These are phyloP conservation scores for Raillietiella orientalis DNA, from an alignment of 2,888 invertebrate genomes.

Conservation along the genomic window DNA sequence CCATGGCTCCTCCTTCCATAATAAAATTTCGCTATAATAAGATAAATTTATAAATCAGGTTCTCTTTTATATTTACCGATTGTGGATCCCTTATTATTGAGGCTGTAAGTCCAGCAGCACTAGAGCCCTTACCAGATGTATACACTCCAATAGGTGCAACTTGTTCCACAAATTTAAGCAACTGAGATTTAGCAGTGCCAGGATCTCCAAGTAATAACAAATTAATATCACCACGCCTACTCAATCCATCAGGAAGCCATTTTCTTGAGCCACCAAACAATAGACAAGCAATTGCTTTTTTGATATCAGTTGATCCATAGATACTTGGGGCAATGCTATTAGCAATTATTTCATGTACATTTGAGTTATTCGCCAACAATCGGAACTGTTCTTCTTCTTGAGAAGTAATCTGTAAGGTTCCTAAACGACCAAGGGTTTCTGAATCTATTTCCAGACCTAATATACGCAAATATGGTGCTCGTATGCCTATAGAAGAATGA, in stretches of 20 bases:
- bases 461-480: slow-evolving; percentile 75
- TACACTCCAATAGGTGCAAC: slow-evolving; percentile 82
- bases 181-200: slow-evolving; percentile 95
- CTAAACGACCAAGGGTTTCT: slow-evolving; percentile 27
- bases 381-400: slow-evolving; percentile 53
- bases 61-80: slow-evolving; percentile 26
- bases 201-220: slow-evolving; percentile 83
- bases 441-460: slow-evolving; percentile 66
- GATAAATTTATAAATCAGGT: slow-evolving; percentile 6
- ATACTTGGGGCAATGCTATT: slow-evolving; percentile 88
- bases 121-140: slow-evolving; percentile 97
- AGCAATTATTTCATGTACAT: slow-evolving; percentile 60
- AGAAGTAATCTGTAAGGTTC: slow-evolving; percentile 14
- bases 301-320: slow-evolving; percentile 71
- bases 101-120: slow-evolving; percentile 93
- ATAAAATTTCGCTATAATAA: slow-evolving; percentile 50
- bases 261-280: slow-evolving; percentile 78
- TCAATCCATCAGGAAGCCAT: slow-evolving; percentile 71
- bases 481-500: slow-evolving; percentile 55
- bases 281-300: slow-evolving; percentile 79
- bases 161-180: slow-evolving; percentile 85
- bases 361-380: slow-evolving; percentile 44
- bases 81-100: slow-evolving; percentile 78
- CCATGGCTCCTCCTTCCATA: slow-evolving; percentile 99
- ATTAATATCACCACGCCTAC: slow-evolving; percentile 86